Evolutionary conservation across 2,797 vertebrate species (phyloP).

Genomic region (Danio choprae): DNA sequence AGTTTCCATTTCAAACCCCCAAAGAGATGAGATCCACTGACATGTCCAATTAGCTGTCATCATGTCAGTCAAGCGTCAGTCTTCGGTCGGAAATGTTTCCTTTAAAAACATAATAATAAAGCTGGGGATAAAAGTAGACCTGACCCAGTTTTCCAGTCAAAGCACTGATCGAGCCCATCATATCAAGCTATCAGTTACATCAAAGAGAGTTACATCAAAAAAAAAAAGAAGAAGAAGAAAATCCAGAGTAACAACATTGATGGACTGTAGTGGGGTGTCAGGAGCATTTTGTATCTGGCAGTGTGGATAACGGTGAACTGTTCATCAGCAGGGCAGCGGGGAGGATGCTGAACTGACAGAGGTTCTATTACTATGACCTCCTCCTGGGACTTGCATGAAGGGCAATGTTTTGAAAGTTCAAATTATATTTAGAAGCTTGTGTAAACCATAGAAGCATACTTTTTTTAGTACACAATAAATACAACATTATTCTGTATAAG

Average conservation of each 20-base stretch:
- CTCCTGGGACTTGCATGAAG: not conserved
- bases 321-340: constrained; percentile 61
- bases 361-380: constrained; percentile 14
- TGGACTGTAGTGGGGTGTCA: constrained; percentile 61
- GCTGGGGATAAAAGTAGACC: constrained; percentile 46
- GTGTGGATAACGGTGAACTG: constrained; percentile 63
- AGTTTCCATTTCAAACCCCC: constrained; percentile 8
- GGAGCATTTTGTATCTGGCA: constrained; percentile 67
- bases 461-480: not conserved
- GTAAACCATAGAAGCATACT: not conserved
- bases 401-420: not conserved
- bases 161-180: constrained; percentile 53
- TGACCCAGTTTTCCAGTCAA: constrained; percentile 66
- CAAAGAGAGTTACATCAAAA: constrained; percentile 42
- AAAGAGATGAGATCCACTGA: constrained; percentile 4
- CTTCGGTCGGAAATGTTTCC: constrained; percentile 50
- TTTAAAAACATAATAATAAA: constrained; percentile 54
- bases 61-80: constrained; percentile 62
- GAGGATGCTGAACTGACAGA: constrained; percentile 34
- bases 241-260: constrained; percentile 62
- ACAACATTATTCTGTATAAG: not conserved
- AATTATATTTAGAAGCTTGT: not conserved
- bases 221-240: constrained; percentile 40
- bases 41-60: constrained; percentile 59
- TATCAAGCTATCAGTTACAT: constrained; percentile 61